Evolutionary conservation across 1,140 invertebrate species (phyloP), one percentile per base, ranked within the genome.

Genomic region (Drosophila asahinai): DNA sequence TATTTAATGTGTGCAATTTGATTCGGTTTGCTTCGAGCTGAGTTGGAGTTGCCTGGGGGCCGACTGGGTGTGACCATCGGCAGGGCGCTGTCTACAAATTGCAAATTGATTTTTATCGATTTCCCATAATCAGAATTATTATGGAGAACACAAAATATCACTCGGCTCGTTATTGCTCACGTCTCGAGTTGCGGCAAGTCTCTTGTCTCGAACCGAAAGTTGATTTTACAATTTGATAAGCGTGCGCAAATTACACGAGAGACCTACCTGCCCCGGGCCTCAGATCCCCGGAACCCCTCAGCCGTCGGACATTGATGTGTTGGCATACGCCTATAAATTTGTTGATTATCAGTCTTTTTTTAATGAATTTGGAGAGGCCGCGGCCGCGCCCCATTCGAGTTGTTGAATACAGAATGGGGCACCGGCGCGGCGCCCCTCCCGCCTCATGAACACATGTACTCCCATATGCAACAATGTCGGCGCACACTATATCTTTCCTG

Each of bases 21-120:
- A 33, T 59, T 59, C 15, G 27, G 48, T 45, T 57, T 38, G 43
- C 14, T 65, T 59, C 12, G 15, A 45, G 49, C 48, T 27, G 45
- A 27, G 40, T 22, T 67, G 36, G 58, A 49, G 74, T 38, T 27
- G 45, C 49, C 65, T 54, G 43, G 38, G 40, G 54, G 54, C 22
- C 54, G 54, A 47, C 66, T 83, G 77, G 80, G 83, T 81, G 84
- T 62, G 75, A 78, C 65, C 59, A 60, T 68, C 70, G 83, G 40
- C 62, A 63, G 57, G 52, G 38, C 36, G 63, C 66, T 81, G 83
- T 83, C 83, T 77, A 89, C 84, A 90, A 87, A 87, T 87, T 87
- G 84, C 77, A 87, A 87, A 87, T 87, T 87, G 84, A 87, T 87
- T 87, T 84, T 89, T 90, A 87, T 87, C 84, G 84, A 90, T 81